phyloP scores from a whole-genome alignment of 2,888 invertebrate species.

The Chelonus formosanus region DNA sequence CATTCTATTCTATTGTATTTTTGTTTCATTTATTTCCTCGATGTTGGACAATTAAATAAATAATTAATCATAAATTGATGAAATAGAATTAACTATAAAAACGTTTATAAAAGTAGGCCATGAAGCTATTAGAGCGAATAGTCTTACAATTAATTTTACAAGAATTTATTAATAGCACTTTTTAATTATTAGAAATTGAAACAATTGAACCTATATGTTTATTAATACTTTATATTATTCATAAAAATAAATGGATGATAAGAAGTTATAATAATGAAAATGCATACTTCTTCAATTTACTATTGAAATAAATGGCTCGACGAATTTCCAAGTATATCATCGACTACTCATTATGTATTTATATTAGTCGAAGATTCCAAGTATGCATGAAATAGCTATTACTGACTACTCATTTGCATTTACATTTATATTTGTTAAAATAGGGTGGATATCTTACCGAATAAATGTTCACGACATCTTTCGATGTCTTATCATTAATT shows the following conservation, averaged over 20 bases:
- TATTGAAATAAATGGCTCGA: background rate
- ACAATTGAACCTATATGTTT: background rate
- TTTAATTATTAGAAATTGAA: background rate
- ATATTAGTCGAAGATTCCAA: constrained; percentile 4
- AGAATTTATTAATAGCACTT: background rate
- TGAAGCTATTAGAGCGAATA: background rate
- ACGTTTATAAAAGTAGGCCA: background rate
- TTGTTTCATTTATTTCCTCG: background rate
- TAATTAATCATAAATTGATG: background rate
- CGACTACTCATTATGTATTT: background rate
- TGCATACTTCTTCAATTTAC: background rate
- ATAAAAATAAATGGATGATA: background rate
- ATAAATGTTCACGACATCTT: background rate
- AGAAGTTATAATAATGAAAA: background rate
- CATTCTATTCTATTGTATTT: too few species aligned
- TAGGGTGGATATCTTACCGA: background rate
- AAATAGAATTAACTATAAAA: background rate
- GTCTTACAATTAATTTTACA: constrained; percentile 7
- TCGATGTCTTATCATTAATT: background rate
- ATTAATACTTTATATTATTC: background rate
- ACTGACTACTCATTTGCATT: constrained; percentile 19
- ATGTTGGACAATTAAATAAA: background rate
- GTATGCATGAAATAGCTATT: constrained; percentile 3
- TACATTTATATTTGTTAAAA: constrained; percentile 29
- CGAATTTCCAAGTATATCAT: constrained; percentile 2